These are phyloP conservation scores for Spilosoma lubricipeda DNA, from an alignment of 2,888 invertebrate genomes.

Conservation along the genomic window DNA sequence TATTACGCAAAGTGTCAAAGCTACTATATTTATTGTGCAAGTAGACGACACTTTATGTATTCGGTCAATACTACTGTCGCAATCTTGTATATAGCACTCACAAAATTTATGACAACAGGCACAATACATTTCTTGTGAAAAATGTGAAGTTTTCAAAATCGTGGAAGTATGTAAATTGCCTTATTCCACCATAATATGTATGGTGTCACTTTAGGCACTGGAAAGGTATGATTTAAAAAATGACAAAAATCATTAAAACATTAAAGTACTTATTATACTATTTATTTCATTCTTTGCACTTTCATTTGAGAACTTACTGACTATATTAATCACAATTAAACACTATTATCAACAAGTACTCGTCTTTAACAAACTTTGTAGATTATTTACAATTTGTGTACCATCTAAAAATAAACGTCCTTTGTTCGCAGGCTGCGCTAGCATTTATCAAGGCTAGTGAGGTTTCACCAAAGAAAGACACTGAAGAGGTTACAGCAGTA, in stretches of 20 bases:
- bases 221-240: neutral
- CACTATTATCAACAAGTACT: neutral
- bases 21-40: conserved; percentile 54
- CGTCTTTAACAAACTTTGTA: neutral
- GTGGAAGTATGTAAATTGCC: neutral
- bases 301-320: neutral
- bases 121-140: neutral
- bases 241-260: neutral
- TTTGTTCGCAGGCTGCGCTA: conserved; percentile 74
- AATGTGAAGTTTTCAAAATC: neutral
- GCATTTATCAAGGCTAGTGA: conserved; percentile 71
- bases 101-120: neutral
- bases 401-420: conserved; percentile 17
- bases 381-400: neutral
- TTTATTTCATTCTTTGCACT: neutral
- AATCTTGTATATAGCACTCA: neutral
- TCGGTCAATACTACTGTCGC: conserved; percentile 9
- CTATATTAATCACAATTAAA: neutral
- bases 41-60: conserved; percentile 6
- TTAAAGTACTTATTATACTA: neutral
- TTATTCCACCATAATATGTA: neutral
- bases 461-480: conserved; percentile 56
- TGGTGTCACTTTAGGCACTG: neutral
- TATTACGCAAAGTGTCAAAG: conserved; percentile 59
- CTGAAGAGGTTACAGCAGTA: neutral